phyloP scores from a whole-genome alignment of 2,888 invertebrate genomes.

The Urechis unicinctus region DNA sequence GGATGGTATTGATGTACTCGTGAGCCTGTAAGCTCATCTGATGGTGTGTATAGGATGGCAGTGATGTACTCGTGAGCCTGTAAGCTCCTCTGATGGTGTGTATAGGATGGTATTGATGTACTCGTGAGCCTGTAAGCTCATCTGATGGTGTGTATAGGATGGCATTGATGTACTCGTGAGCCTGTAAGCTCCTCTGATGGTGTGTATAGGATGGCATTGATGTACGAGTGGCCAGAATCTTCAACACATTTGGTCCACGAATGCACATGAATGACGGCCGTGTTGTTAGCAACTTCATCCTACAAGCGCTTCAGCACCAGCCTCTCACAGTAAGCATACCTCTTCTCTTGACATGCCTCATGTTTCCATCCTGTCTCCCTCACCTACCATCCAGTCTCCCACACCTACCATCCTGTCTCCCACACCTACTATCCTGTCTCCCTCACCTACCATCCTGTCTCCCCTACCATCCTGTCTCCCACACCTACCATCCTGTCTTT shows the following conservation, averaged over 20 bases:
- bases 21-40: too few relatives aligned
- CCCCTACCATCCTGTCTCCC: too few relatives aligned
- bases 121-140: neutral
- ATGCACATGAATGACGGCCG: slow-evolving; percentile 99
- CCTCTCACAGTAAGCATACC: slow-evolving; percentile 74
- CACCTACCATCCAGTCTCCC: too few relatives aligned
- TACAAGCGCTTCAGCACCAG: slow-evolving; percentile 90
- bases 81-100: neutral
- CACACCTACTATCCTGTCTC: too few relatives aligned
- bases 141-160: neutral
- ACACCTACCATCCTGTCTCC: too few relatives aligned
- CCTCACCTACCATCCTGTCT: too few relatives aligned
- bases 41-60: neutral
- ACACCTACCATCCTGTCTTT: too few relatives aligned
- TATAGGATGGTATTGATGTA: neutral
- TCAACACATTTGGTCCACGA: slow-evolving; percentile 96
- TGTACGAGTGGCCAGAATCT: slow-evolving; percentile 93
- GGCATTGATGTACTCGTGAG: too few relatives aligned
- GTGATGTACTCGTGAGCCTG: neutral
- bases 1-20: too few relatives aligned
- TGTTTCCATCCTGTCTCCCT: too few relatives aligned
- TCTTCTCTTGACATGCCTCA: slow-evolving; percentile 13
- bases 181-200: too few relatives aligned
- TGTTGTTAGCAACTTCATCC: slow-evolving; percentile 96
- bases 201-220: slow-evolving; percentile 74